Evolutionary conservation across 2,113 vertebrate species (phyloP).

Genomic region (Podarcis cretensis): DNA sequence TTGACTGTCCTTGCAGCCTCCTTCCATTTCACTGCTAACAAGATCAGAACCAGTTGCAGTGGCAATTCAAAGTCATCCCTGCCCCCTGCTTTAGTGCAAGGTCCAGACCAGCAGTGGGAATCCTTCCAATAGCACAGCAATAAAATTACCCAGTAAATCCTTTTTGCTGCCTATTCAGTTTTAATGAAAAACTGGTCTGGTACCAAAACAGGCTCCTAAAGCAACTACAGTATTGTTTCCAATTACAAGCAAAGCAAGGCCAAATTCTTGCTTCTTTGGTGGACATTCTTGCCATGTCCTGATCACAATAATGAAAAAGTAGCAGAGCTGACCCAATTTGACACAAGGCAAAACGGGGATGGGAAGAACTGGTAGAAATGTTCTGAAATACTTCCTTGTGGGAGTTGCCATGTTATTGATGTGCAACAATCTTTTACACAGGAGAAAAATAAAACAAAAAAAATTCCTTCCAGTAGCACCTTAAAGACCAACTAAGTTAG

Average conservation of each 20-base stretch:
- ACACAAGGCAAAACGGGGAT: neutral
- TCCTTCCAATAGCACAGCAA: constrained; percentile 53
- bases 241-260: constrained; percentile 50
- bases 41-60: constrained; percentile 33
- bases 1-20: neutral
- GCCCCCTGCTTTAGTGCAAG: constrained; percentile 40
- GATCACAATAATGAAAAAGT: constrained; percentile 14
- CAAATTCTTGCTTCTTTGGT: constrained; percentile 46
- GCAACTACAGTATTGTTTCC: constrained; percentile 62
- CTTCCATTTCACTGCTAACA: neutral
- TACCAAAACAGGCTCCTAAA: constrained; percentile 60
- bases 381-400: rapidly evolving
- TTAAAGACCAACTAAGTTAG: no score
- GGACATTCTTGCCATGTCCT: neutral
- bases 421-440: neutral
- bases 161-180: constrained; percentile 68
- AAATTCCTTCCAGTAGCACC: no score
- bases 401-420: no score
- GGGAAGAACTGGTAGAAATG: neutral
- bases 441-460: neutral
- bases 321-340: neutral
- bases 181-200: constrained; percentile 60
- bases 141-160: constrained; percentile 70
- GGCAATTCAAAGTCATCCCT: constrained; percentile 36
- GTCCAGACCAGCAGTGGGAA: constrained; percentile 58